phyloP scores from a whole-genome alignment of 2,888 invertebrate species.

The Itoplectis maculator region DNA sequence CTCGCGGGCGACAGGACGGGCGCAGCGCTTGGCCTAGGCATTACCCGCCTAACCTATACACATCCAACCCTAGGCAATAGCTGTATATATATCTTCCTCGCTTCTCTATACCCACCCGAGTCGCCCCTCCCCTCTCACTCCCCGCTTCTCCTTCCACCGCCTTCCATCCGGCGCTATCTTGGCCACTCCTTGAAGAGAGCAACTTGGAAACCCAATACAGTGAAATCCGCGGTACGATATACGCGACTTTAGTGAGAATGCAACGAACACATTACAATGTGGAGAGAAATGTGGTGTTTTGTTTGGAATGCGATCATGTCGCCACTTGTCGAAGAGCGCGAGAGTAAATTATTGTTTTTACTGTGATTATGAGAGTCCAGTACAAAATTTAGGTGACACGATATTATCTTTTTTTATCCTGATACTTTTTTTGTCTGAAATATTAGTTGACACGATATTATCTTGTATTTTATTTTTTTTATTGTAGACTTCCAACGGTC shows the following conservation, averaged over 20 bases:
- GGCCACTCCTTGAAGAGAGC: slow-evolving; percentile 53
- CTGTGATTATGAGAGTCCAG: no score
- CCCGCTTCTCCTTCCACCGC: slow-evolving; percentile 46
- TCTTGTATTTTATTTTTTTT: no score
- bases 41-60: slow-evolving; percentile 16
- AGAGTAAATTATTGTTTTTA: no score
- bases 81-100: slow-evolving; percentile 30
- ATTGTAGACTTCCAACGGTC: no score
- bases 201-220: slow-evolving; percentile 43
- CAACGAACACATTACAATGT: no score
- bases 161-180: slow-evolving; percentile 27
- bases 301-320: no score
- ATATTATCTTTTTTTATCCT: no score
- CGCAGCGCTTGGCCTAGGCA: slow-evolving; percentile 49
- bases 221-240: neutral
- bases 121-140: slow-evolving; percentile 38
- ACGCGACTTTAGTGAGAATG: neutral
- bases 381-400: no score
- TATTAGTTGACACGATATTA: no score
- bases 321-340: no score
- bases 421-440: no score
- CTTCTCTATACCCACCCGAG: slow-evolving; percentile 46
- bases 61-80: slow-evolving; percentile 6
- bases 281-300: no score
- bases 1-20: slow-evolving; percentile 31